Evolutionary conservation across 2,797 vertebrate species (phyloP).

Genomic region (Clangula hyemalis): DNA sequence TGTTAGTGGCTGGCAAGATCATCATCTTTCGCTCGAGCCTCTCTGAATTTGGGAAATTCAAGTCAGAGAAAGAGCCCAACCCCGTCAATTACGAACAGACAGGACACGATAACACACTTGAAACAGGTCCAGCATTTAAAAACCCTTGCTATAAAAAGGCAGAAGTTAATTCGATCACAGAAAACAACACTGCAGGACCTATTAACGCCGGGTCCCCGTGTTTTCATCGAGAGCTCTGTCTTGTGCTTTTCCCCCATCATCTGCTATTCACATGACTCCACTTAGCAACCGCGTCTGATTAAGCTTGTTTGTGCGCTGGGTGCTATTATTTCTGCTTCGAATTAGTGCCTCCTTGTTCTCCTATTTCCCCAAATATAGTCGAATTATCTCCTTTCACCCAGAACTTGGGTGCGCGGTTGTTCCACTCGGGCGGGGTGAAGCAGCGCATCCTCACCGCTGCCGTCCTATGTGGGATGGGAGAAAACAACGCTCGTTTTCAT

Average conservation of each 20-base stretch:
- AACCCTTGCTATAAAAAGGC: neutral
- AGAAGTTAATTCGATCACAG: neutral
- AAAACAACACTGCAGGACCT: neutral
- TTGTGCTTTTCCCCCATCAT: neutral
- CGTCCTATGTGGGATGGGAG: constrained; percentile 42
- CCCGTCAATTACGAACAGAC: constrained; percentile 16
- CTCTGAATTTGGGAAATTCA: neutral
- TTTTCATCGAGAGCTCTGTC: neutral
- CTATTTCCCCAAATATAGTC: neutral
- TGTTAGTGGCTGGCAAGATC: neutral
- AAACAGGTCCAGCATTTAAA: neutral
- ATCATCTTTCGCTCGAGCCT: neutral
- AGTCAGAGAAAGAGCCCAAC: constrained; percentile 33
- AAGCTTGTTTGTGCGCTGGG: neutral
- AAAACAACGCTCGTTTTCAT: constrained; percentile 71
- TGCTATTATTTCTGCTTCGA: neutral
- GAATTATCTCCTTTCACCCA: neutral
- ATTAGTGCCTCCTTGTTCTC: neutral
- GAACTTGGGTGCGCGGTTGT: neutral
- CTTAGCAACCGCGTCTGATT: neutral
- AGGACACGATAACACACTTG: neutral
- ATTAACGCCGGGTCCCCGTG: neutral
- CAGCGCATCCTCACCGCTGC: neutral
- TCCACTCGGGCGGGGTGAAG: neutral
- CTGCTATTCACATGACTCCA: constrained; percentile 24